A percentile compares a stretch with the other conserved stretches of the same genome.
Conservation (phyloP, 2,888 invertebrate species). For the Orthosia cruda region DNA sequence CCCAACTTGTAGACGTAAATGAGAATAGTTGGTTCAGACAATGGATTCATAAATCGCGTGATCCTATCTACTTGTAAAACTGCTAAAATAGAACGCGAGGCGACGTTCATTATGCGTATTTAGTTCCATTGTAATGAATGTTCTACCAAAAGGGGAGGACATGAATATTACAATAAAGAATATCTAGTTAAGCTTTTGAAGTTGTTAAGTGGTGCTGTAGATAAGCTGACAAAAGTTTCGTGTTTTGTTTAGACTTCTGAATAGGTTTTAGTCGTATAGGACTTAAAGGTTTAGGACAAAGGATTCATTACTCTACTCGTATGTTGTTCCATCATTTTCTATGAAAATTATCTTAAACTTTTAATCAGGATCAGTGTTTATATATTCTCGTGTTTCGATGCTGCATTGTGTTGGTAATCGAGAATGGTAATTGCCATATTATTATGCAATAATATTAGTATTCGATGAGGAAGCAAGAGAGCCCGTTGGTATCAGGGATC, state of each 20-base stretch:
- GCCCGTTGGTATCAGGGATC: not conserved
- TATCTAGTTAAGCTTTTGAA: constrained; percentile 60
- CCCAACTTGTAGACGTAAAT: constrained; percentile 81
- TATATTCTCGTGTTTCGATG: constrained; percentile 9
- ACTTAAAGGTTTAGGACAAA: constrained; percentile 12
- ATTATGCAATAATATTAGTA: not conserved
- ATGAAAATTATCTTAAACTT: not conserved
- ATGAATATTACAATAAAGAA: constrained; percentile 69
- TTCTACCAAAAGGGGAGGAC: constrained; percentile 77
- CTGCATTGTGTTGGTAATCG: not conserved
- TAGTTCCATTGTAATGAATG: constrained; percentile 85
- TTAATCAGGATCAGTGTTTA: not conserved
- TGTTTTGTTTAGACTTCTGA: constrained; percentile 22
- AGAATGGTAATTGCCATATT: not conserved
- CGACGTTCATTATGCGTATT: constrained; percentile 85
- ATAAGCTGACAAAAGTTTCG: constrained; percentile 25
- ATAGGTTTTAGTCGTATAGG: not conserved
- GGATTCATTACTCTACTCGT: not conserved
- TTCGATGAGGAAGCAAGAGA: not conserved
- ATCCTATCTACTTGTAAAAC: constrained; percentile 84
- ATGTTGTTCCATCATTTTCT: not conserved
- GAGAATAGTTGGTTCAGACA: constrained; percentile 85
- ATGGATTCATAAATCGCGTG: constrained; percentile 87
- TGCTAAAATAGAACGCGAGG: constrained; percentile 82
- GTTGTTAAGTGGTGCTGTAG: constrained; percentile 51